phyloP scores from a whole-genome alignment of 2,113 vertebrate species.

The Callorhinus ursinus region DNA sequence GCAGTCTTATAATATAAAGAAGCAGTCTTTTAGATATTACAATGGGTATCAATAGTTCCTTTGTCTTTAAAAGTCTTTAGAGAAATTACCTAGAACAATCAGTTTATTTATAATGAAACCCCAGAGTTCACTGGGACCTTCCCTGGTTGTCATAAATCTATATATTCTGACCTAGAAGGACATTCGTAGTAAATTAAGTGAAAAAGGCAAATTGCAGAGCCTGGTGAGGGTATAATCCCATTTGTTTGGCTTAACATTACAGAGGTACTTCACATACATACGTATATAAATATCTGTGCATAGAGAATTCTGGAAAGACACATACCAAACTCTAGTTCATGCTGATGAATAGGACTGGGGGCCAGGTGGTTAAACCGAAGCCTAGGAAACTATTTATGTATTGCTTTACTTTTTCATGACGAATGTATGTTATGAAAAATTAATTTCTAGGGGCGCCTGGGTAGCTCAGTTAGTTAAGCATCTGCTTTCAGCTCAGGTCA shows the following conservation, averaged over 20 bases:
- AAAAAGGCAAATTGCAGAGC: background rate
- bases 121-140: background rate
- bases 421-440: background rate
- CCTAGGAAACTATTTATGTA: background rate
- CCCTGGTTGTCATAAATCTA: background rate
- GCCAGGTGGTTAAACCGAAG: background rate
- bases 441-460: background rate
- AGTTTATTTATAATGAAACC: background rate
- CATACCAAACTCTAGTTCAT: background rate
- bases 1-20: background rate
- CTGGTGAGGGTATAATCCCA: background rate
- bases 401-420: constrained; percentile 9
- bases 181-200: background rate
- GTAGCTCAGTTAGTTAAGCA: background rate
- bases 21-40: background rate
- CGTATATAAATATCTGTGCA: background rate
- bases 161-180: background rate
- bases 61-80: constrained; percentile 24
- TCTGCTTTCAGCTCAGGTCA: background rate
- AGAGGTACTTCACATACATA: background rate
- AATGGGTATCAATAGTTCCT: background rate
- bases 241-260: background rate
- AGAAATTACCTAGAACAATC: constrained; percentile 27
- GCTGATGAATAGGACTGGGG: background rate
- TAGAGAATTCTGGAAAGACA: background rate